phyloP scores from a whole-genome alignment of 2,797 vertebrate species.

The Megalops cyprinoides region DNA sequence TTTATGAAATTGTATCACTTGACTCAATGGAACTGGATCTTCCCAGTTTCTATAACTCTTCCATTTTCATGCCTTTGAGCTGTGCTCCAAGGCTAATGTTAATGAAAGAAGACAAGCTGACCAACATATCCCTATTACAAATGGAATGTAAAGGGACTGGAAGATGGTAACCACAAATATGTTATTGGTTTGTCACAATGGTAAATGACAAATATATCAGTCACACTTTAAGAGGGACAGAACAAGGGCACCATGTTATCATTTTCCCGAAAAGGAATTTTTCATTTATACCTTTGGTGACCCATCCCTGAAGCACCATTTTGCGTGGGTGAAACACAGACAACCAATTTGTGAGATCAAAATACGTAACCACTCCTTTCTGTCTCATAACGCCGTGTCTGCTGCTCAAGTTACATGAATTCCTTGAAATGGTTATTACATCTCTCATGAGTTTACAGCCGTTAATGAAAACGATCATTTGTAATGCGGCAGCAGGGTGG shows the following conservation, averaged over 20 bases:
- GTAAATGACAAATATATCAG: neutral
- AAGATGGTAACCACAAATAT: constrained; percentile 14
- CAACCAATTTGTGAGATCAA: neutral
- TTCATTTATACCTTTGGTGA: neutral
- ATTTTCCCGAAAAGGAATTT: neutral
- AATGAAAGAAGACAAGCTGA: constrained; percentile 15
- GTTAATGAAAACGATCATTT: neutral
- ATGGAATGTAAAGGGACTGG: constrained; percentile 18
- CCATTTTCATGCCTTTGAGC: constrained; percentile 16
- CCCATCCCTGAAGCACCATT: neutral
- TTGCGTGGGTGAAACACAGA: neutral
- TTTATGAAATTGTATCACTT: constrained; percentile 10
- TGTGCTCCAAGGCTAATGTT: neutral
- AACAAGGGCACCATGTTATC: neutral
- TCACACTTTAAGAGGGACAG: neutral
- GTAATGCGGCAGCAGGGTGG: neutral
- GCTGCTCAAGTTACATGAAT: too few relatives aligned
- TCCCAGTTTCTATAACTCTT: constrained; percentile 14
- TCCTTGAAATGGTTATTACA: neutral
- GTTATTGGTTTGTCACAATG: constrained; percentile 24
- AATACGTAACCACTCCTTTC: neutral
- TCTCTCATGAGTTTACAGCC: neutral
- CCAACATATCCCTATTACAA: neutral
- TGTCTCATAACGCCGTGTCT: neutral
- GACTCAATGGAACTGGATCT: constrained; percentile 21